phyloP scores from a whole-genome alignment of 1,140 invertebrate species.

The Adelges cooleyi region DNA sequence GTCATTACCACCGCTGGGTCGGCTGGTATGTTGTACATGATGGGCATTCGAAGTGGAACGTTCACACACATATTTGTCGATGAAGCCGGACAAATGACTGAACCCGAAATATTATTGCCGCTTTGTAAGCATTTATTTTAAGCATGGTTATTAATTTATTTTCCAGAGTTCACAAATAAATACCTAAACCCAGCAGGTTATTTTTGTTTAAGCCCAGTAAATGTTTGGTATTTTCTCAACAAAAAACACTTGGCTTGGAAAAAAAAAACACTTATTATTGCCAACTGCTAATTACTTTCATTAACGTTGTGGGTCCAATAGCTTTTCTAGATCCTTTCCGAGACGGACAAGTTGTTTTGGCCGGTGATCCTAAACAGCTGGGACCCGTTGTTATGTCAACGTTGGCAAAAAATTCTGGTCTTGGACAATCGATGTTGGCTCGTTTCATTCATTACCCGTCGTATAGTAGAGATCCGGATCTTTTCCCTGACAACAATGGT shows the following conservation, averaged over 20 bases:
- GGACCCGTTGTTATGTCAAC: slow-evolving; percentile 67
- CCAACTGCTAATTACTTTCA: too few species aligned
- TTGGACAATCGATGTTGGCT: slow-evolving; percentile 39
- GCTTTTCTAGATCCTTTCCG: neutral
- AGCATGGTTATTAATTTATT: neutral
- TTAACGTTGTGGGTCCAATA: slow-evolving; percentile 30
- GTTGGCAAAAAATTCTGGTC: slow-evolving; percentile 49
- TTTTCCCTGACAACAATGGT: slow-evolving; percentile 41
- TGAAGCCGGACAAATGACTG: slow-evolving; percentile 81
- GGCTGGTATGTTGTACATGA: slow-evolving; percentile 54
- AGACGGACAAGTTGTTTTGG: slow-evolving; percentile 60
- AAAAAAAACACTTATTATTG: too few species aligned
- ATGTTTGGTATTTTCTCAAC: too few species aligned
- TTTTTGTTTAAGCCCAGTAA: too few species aligned
- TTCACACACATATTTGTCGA: slow-evolving; percentile 82
- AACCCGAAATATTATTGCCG: slow-evolving; percentile 76
- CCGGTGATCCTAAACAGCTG: slow-evolving; percentile 84
- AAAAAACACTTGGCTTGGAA: too few species aligned
- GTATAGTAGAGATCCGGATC: slow-evolving; percentile 35
- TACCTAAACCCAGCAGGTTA: neutral
- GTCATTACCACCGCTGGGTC: slow-evolving; percentile 32
- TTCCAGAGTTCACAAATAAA: neutral
- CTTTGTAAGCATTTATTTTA: slow-evolving; percentile 39
- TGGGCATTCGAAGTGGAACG: slow-evolving; percentile 55
- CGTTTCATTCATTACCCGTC: slow-evolving; percentile 34